Evolutionary conservation across 2,888 invertebrate genomes (phyloP).

Genomic region (Sarcophaga carnaria): DNA sequence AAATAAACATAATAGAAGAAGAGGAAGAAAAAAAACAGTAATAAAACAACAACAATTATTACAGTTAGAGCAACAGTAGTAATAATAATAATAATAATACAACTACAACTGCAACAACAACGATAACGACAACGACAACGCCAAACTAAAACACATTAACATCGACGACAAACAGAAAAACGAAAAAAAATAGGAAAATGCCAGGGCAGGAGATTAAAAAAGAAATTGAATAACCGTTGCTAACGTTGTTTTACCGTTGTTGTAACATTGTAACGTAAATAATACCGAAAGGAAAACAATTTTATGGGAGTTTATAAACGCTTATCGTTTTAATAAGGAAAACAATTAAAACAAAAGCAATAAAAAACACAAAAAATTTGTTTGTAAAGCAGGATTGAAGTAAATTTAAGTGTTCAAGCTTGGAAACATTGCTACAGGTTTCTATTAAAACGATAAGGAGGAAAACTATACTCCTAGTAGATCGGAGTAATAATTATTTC

Average conservation of each 20-base stretch:
- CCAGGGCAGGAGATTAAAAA: background rate
- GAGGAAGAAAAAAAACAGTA: background rate
- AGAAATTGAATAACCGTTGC: no score
- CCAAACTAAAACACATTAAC: constrained; percentile 5
- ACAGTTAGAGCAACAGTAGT: constrained; percentile 3
- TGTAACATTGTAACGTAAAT: no score
- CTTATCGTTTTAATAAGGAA: background rate
- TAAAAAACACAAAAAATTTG: no score
- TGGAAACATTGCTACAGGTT: no score
- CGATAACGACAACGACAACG: background rate
- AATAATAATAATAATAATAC: no score
- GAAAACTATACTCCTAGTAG: no score
- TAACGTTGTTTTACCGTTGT: no score
- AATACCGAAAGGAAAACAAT: constrained; percentile 7
- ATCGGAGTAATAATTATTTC: no score
- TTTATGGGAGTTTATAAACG: background rate
- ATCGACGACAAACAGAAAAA: background rate
- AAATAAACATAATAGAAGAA: background rate
- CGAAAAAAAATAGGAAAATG: constrained; percentile 10
- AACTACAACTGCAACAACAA: constrained; percentile 3
- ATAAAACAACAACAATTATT: constrained; percentile 1
- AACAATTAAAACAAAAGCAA: no score
- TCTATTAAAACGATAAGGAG: no score
- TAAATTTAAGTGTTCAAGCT: no score
- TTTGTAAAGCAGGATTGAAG: no score